A percentile compares a stretch with the other conserved stretches of the same genome.
Conservation (phyloP, 2,797 vertebrate genomes). For the Chloroceryle inda region DNA sequence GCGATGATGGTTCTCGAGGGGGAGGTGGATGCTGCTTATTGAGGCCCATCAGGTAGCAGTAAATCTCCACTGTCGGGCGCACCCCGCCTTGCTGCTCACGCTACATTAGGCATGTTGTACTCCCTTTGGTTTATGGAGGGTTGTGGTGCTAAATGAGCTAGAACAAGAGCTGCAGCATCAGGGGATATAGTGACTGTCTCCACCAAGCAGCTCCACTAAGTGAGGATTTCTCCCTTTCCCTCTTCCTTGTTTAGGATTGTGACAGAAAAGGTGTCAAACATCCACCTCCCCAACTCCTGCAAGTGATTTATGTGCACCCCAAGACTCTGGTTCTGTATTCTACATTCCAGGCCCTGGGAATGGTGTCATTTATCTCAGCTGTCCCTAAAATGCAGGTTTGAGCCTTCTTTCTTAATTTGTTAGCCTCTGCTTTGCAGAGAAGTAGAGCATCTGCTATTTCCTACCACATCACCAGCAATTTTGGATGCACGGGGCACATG, state of each 20-base stretch:
- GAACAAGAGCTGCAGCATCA: slow-evolving; percentile 64
- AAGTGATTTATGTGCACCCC: neutral
- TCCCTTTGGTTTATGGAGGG: slow-evolving; percentile 69
- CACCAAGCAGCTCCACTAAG: slow-evolving; percentile 26
- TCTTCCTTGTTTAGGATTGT: neutral
- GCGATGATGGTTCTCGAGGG: neutral
- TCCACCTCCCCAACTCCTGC: neutral
- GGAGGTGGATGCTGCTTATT: neutral
- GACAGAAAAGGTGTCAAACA: neutral
- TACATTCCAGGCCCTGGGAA: neutral
- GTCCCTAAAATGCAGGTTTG: neutral
- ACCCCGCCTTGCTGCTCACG: slow-evolving; percentile 65
- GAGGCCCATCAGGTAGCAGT: slow-evolving; percentile 60
- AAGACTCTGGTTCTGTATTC: neutral
- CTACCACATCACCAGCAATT: neutral
- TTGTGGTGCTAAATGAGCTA: slow-evolving; percentile 71
- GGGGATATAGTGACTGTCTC: slow-evolving; percentile 57
- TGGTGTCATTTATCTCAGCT: neutral
- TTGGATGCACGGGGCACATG: neutral
- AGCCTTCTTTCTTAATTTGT: neutral
- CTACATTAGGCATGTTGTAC: slow-evolving; percentile 73
- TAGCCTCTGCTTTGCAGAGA: neutral
- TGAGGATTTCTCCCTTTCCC: neutral
- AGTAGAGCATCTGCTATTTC: neutral
- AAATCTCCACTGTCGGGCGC: slow-evolving; percentile 58